Base-by-base conservation (phyloP, 1,140 invertebrate species). In the Cyrtorhinus lividipennis region DNA sequence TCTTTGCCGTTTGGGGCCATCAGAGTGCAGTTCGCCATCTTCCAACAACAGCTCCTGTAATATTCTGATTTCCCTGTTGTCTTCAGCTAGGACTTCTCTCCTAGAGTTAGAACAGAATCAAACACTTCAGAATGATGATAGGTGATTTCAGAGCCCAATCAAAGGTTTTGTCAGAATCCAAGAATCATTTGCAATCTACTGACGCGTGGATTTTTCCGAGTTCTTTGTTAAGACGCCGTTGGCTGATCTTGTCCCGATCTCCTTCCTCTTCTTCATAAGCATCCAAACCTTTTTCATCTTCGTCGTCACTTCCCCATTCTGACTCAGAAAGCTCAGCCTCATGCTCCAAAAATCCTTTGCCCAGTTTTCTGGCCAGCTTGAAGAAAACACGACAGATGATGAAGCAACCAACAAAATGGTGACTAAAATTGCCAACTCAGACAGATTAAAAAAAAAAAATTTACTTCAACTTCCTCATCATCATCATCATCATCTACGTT, bases 261-360 rank as follows among this genome's bases (percentile, higher is more conserved):
- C 82, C 87, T 57, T 79, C 82, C 71, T 91, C 87, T 2, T 77
- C 71, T 70, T 90, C 87, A 68, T 88, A 76, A n/a, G 78, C 74
- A 71, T 90, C 83, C 56, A 87, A 72, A 13, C 76, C 83, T 45
- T 76, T 78, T 68, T 90, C 88, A 67, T 90, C 85, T 71, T 90
- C 87, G 67, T 88, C 86, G 0, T 79, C 86, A 23, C 85, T 87
- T 8, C 80, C 84, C 78, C 81, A 85, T 65, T 90, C 88, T 44
- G 85, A 87, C 69, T 89, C 90, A 8, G 88, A 90, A 13, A 94
- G 71, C 69, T 92, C 90, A 0, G 90, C 90, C 74, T 94, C 90
- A 44, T 83, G 78, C 62, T 94, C 90, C 24, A 92, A 75, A 75
- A 90, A 94, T 25, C 86, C 83, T 56, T 73, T 72, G 10, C 25